These are phyloP conservation scores for Erythrocercus mccallii DNA, from an alignment of 2,113 vertebrate species.

Conservation along the genomic window DNA sequence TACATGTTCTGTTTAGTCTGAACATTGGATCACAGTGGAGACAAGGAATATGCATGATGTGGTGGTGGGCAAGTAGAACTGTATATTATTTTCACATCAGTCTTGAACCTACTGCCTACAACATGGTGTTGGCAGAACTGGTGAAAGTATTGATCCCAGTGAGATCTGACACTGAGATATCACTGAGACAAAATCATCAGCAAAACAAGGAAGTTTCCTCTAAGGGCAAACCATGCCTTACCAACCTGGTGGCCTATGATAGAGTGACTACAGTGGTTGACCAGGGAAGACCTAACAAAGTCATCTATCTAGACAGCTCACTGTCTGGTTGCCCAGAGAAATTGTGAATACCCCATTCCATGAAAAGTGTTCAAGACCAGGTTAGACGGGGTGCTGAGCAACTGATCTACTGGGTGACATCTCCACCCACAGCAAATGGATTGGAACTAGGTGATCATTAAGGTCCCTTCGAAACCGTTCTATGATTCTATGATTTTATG, in stretches of 20 bases:
- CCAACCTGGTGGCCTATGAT: neutral
- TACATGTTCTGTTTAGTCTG: neutral
- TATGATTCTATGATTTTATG: neutral
- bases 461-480: neutral
- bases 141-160: neutral
- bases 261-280: neutral
- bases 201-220: neutral
- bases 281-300: neutral
- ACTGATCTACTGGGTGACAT: neutral
- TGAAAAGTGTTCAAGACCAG: neutral
- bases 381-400: neutral
- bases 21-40: neutral
- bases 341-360: neutral
- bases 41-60: neutral
- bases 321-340: neutral
- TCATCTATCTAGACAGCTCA: neutral
- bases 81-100: neutral
- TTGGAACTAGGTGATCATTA: neutral
- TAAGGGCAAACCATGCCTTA: neutral
- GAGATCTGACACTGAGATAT: neutral
- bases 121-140: neutral
- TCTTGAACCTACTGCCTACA: neutral
- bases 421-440: neutral
- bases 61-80: neutral
- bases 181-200: neutral